A percentile compares a stretch with the other conserved stretches of the same genome.
phyloP scores from a whole-genome alignment of 2,888 invertebrate species.

The Drosophila pseudotalamancana region DNA sequence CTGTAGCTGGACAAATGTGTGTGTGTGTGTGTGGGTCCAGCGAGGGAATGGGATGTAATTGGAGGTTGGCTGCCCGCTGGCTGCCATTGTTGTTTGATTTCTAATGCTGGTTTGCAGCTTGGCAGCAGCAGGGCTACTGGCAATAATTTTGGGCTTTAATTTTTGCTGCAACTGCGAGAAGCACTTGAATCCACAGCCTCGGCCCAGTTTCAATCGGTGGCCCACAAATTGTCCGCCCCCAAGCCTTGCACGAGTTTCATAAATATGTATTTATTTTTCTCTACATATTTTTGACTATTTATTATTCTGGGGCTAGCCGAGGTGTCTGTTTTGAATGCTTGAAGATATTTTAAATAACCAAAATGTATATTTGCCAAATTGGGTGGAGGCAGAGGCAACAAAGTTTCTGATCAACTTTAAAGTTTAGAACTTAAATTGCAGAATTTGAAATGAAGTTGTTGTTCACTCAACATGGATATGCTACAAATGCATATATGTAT shows the following conservation, averaged over 20 bases:
- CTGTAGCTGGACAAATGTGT: conserved; percentile 14
- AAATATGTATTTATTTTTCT: conserved; percentile 11
- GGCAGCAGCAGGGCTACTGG: conserved; percentile 27
- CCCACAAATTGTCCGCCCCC: conserved; percentile 2
- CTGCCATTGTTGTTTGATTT: conserved; percentile 70
- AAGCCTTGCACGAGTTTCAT: conserved; percentile 26
- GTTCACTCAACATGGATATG: background rate
- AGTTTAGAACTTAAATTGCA: background rate
- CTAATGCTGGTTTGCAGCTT: conserved; percentile 63
- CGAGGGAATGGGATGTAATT: conserved; percentile 13
- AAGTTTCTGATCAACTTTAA: conserved; percentile 1
- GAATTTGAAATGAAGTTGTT: conserved; percentile 12
- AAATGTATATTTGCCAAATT: background rate
- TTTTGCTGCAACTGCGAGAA: conserved; percentile 8
- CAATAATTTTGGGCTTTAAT: conserved; percentile 58
- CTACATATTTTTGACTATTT: conserved; percentile 32
- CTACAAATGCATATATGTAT: background rate
- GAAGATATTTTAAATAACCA: background rate
- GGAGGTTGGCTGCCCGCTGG: conserved; percentile 12
- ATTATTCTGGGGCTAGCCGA: conserved; percentile 38
- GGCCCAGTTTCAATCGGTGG: conserved; percentile 1
- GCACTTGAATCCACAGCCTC: background rate
- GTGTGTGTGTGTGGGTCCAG: conserved; percentile 5
- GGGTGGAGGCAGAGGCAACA: conserved; percentile 1
- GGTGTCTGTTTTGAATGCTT: conserved; percentile 31